Evolutionary conservation across 1,140 invertebrate species (phyloP).

Genomic region (Papilio glaucus): DNA sequence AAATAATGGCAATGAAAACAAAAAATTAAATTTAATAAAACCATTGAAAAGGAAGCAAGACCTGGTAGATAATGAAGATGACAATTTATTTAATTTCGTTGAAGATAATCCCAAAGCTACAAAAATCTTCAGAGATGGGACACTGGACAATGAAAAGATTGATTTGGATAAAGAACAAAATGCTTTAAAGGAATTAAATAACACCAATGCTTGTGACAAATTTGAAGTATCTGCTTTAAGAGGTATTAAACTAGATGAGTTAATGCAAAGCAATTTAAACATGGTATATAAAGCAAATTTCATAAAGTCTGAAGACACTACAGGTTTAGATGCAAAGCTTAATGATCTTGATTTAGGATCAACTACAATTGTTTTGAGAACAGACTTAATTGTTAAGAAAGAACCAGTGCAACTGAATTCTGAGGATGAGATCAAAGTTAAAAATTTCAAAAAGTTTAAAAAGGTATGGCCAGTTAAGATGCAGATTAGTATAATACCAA

Average conservation of each 20-base stretch:
- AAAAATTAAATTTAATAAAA: constrained; percentile 67
- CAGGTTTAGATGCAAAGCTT: constrained; percentile 59
- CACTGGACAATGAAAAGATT: background rate
- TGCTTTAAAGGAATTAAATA: background rate
- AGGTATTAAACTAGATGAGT: constrained; percentile 64
- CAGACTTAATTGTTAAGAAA: constrained; percentile 69
- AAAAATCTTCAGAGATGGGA: constrained; percentile 32
- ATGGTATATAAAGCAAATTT: constrained; percentile 45
- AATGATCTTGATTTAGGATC: constrained; percentile 64
- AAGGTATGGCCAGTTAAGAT: constrained; percentile 76
- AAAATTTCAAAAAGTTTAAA: constrained; percentile 78
- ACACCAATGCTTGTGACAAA: constrained; percentile 42
- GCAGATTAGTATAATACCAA: constrained; percentile 53
- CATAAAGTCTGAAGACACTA: constrained; percentile 58
- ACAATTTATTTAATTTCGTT: constrained; percentile 73
- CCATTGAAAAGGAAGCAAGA: constrained; percentile 65
- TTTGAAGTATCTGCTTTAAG: constrained; percentile 60
- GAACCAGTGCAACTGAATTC: constrained; percentile 53
- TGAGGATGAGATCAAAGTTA: constrained; percentile 43
- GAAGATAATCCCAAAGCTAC: constrained; percentile 46
- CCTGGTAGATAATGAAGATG: constrained; percentile 55
- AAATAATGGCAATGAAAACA: constrained; percentile 47
- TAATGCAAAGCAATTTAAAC: constrained; percentile 55
- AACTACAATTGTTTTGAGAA: constrained; percentile 57
- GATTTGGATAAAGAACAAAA: background rate